A percentile compares a stretch with the other conserved stretches of the same genome.
Evolutionary conservation across 2,888 invertebrate species (phyloP).

Genomic region (Andricus quercusramuli): DNA sequence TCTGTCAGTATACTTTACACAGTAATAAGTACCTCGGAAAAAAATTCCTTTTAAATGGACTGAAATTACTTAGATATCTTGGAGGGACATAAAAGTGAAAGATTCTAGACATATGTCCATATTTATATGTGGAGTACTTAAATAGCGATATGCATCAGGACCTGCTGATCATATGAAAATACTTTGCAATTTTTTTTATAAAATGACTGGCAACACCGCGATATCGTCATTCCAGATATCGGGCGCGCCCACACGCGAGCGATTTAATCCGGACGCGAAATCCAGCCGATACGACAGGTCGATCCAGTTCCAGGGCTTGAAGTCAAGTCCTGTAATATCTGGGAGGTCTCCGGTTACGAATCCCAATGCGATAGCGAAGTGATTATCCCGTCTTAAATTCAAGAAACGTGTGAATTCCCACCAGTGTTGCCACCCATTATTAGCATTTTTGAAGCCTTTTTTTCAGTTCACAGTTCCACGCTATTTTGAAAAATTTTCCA

Average conservation of each 20-base stretch:
- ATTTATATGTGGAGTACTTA: too few relatives aligned
- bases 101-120: too few relatives aligned
- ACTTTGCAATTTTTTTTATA: background rate
- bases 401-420: constrained; percentile 58
- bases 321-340: constrained; percentile 56
- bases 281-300: constrained; percentile 56
- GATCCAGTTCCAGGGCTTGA: constrained; percentile 58
- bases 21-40: too few relatives aligned
- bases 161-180: background rate
- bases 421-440: constrained; percentile 36
- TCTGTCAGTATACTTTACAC: too few relatives aligned
- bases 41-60: too few relatives aligned
- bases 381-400: constrained; percentile 62
- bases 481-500: too few relatives aligned
- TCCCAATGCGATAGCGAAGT: constrained; percentile 56
- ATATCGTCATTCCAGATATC: constrained; percentile 57
- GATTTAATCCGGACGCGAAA: constrained; percentile 49
- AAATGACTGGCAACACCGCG: constrained; percentile 36
- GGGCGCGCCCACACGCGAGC: constrained; percentile 60
- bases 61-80: too few relatives aligned
- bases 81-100: too few relatives aligned
- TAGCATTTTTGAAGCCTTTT: background rate
- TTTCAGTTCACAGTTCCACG: too few relatives aligned
- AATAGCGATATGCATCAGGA: background rate
- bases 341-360: constrained; percentile 62